Base-by-base conservation (phyloP, 1,140 invertebrate species). In the Atta colombica region DNA sequence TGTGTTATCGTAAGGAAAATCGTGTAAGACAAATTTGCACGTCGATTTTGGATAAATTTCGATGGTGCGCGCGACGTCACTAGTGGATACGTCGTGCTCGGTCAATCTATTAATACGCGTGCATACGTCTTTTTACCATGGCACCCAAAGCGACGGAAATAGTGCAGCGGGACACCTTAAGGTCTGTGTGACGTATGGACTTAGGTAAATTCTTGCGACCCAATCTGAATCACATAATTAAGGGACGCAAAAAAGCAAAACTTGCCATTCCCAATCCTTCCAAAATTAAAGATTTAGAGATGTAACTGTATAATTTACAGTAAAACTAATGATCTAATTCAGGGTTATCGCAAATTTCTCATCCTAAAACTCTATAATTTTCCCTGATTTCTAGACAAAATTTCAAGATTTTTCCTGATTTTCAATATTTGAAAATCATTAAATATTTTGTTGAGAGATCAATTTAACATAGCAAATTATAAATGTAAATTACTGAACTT, bases 101-200 rank as follows among this genome's bases (percentile, higher is more conserved):
- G 75, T 63, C 89, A 60, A 65, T 71, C 90, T 91, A 91, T 90
- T 92, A 91, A 92, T 92, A 91, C 66, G 65, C 84, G 35, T 89
- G 80, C 84, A 87, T 84, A 77, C 77, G 85, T 89, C 87, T 90
- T 92, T 86, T 92, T 92, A 89, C 87, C 71, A 75, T 63, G 77
- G 55, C 84, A 77, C 69, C 88, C 55, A 88, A 89, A 74, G 74
- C 77, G 89, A 91, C 92, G 68, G 90, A 89, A 92, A 92, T 92
- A 92, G 92, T 91, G 91, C 89, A 85, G 68, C 86, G 80, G 25
- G 78, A 88, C 80, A 87, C 75, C 85, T 92, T 88, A 89, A 82
- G 71, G 69, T 53, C 86, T 71, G 86, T 63, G 77, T 63, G 77
- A 88, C 77, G 77, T 72, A 78, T 86, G 45, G 60, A 28, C 77